A percentile compares a stretch with the other conserved stretches of the same genome.
Conservation (phyloP, 2,888 invertebrate species). For the Chloromyia formosa region DNA sequence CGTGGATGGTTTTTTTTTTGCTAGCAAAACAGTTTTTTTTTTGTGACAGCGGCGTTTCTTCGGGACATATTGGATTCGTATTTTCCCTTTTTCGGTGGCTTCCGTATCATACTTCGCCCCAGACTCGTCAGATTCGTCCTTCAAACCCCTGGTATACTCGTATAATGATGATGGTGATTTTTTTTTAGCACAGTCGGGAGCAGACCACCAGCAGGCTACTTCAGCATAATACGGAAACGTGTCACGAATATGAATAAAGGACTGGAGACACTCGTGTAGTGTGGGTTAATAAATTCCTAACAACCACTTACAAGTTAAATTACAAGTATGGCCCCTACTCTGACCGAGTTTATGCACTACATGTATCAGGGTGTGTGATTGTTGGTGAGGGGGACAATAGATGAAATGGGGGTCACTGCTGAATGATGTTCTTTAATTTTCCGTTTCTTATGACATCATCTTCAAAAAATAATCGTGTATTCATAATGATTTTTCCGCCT, state of each 20-base stretch:
- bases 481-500: no score
- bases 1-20: neutral
- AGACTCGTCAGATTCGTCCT: neutral
- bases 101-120: neutral
- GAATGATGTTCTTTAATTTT: no score
- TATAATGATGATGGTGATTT: constrained; percentile 6
- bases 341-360: neutral
- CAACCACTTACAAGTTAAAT: constrained; percentile 35
- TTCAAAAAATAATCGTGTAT: no score
- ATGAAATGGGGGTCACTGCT: neutral
- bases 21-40: neutral
- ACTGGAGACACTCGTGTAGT: neutral
- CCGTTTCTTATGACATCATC: no score
- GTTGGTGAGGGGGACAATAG: neutral
- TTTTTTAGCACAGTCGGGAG: constrained; percentile 2
- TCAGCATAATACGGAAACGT: constrained; percentile 20
- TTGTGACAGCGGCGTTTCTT: neutral
- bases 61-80: neutral
- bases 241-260: constrained; percentile 31
- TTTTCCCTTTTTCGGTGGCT: neutral
- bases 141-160: neutral
- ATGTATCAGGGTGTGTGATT: neutral
- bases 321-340: constrained; percentile 20
- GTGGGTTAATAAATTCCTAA: constrained; percentile 37
- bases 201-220: constrained; percentile 15